Base-by-base conservation (phyloP, 2,888 invertebrate species). In the Lithosia quadra region DNA sequence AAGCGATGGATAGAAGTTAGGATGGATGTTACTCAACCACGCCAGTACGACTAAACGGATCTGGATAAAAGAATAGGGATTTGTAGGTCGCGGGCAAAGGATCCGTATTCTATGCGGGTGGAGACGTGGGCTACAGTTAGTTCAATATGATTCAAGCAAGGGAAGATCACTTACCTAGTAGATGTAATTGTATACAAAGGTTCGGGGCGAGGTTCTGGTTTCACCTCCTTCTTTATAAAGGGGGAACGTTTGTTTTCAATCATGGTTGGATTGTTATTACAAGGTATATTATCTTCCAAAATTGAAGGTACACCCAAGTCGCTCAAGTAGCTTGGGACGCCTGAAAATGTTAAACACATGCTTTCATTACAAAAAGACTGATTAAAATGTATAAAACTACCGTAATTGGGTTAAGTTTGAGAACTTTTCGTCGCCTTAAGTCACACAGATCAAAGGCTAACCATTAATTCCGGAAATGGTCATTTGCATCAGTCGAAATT, bases 181-280 rank as follows among this genome's bases (percentile, higher is more conserved):
- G 92, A 89, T 11, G 92, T 92, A 9, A 93, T 89, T 0, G 92
- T 91, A 77, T 94, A 94, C 74, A 91, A 76, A 0, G 92, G 87
- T 56, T 92, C 92, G 1, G 88, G 74, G 10, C 86, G 86, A 33
- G 80, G 78, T 72, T 92, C 93, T 69, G 86, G 77, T 79, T 90
- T 91, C 28, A 83, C 79, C 68, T 92, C 92, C 76, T 90, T 91
- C 72, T 91, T 91, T 24, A 87, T 73, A 68, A 84, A 84, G 0
- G 89, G 81, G 0, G 89, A 81, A 0, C 90, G 87, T 70, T 92
- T 92, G 73, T 82, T 91, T 43, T 92, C 92, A 81, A 93, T 90
- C 92, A 94, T 93, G 67, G 84, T 90, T 81, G 79, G 88, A 60
- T 83, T n/a, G n/a, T n/a, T 86, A 43, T 87, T 84, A 64, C 83